Conservation (phyloP, 2,888 invertebrate genomes). For the Cheilosia pagana region DNA sequence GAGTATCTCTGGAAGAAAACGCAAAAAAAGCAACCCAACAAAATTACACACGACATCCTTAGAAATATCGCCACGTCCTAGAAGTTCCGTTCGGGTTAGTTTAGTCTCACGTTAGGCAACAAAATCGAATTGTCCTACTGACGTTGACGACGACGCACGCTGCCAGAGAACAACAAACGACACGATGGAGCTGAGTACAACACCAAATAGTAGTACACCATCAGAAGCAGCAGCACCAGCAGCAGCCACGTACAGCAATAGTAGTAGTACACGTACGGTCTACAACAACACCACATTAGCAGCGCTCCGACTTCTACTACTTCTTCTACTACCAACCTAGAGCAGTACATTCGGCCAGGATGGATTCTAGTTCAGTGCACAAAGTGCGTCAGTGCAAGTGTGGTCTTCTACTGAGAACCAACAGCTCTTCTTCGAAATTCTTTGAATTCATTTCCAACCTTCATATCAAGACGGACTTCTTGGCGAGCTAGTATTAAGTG, state of each 20-base stretch:
- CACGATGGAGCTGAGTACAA: conserved; percentile 47
- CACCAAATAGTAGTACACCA: conserved; percentile 64
- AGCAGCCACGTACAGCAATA: conserved; percentile 50
- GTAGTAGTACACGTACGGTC: conserved; percentile 68
- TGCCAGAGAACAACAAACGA: conserved; percentile 8
- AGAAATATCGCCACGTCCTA: conserved; percentile 41
- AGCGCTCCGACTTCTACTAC: conserved; percentile 36
- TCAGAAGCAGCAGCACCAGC: conserved; percentile 12
- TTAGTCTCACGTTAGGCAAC: conserved; percentile 65
- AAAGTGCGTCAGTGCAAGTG: conserved; percentile 81
- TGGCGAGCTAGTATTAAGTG: conserved; percentile 83
- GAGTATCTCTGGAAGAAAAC: conserved; percentile 29
- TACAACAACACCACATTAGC: conserved; percentile 66
- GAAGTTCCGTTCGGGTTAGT: conserved; percentile 67
- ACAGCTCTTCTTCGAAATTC: conserved; percentile 68
- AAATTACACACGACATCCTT: conserved; percentile 18
- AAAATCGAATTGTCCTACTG: conserved; percentile 71
- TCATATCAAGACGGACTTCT: conserved; percentile 80
- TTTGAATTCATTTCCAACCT: conserved; percentile 64
- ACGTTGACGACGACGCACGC: conserved; percentile 72
- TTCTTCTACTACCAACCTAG: conserved; percentile 62
- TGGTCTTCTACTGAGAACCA: conserved; percentile 77
- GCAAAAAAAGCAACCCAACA: not conserved
- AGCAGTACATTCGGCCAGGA: conserved; percentile 77
- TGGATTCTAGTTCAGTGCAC: conserved; percentile 79